Evolutionary conservation across 2,888 invertebrate species (phyloP), one percentile per base, ranked within the genome.

Genomic region (Leptarthrus brevirostris): DNA sequence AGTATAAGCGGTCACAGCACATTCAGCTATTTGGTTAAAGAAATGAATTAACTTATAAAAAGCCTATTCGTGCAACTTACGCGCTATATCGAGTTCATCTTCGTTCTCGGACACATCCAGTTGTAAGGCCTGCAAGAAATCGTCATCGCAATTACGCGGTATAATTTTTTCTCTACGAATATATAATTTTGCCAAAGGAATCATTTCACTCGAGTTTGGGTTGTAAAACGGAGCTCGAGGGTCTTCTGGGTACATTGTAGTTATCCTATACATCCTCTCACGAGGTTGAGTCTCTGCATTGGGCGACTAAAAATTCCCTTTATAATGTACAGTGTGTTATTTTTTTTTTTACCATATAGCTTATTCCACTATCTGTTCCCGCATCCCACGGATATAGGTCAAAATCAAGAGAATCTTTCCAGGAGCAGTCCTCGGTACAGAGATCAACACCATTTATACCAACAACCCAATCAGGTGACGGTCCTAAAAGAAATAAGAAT

Each of bases 401-500:
- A 49, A 98, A 87, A 44, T 90, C 89, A 80, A 93, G 87, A 74
- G 91, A 88, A 78, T 93, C 92, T n/a, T 90, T 88, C 99, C 99
- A 99, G 0, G 94, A 89, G 83, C 98, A 97, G 85, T 98, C 94
- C 75, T 88, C 86, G 74, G 91, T 88, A 82, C 99, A 99, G 6
- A 99, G 88, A 81, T 98, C 93, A 72, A 97, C 85, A 0, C 93
- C 92, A 74, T 89, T 94, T 34, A 98, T 91, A 0, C 98, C 98
- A 52, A 97, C 94, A 79, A 97, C 93, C 98, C 98, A 99, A 86
- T 99, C 98, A 0, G 98, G 98, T 10, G 97, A 96, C 0, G 98
- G 98, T 0, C 96, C 93, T 93, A 40, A 1, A 73, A 66, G 52
- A 61, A 2, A 16, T 34, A 8, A 1, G 5, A 22, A 22, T 52